Evolutionary conservation across 2,797 vertebrate species (phyloP).

Genomic region (Platalea minor): DNA sequence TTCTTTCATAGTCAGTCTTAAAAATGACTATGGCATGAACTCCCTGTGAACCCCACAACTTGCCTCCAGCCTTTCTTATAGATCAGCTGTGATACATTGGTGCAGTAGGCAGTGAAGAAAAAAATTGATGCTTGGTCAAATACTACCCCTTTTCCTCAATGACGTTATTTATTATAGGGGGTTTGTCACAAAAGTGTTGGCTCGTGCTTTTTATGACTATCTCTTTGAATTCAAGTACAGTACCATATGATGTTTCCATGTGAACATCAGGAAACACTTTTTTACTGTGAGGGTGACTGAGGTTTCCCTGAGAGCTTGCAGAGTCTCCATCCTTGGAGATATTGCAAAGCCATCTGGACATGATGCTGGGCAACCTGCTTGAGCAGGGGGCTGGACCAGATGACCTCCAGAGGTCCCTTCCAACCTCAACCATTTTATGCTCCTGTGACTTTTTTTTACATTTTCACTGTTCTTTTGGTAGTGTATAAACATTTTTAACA

Average conservation of each 20-base stretch:
- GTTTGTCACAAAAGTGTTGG: background rate
- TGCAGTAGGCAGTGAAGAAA: background rate
- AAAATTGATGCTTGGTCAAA: background rate
- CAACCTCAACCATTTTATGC: background rate
- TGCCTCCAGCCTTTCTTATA: background rate
- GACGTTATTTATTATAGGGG: background rate
- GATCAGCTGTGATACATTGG: background rate
- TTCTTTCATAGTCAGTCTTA: constrained; percentile 10
- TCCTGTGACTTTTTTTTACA: background rate
- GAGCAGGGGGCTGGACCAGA: background rate
- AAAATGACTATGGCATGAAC: constrained; percentile 13
- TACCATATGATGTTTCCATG: background rate
- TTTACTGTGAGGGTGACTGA: background rate
- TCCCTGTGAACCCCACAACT: background rate
- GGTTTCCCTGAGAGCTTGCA: background rate
- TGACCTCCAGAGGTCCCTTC: background rate
- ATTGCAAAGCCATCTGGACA: background rate
- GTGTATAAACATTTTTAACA: background rate
- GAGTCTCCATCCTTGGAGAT: background rate
- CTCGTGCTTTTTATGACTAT: background rate
- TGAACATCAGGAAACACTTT: background rate
- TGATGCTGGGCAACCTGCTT: background rate
- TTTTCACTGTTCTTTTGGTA: background rate
- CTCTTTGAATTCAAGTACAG: background rate
- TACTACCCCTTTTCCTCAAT: background rate